Percentiles rank a stretch among this genome's conserved stretches.
These are phyloP conservation scores for Diabrotica undecimpunctata DNA, from an alignment of 1,140 invertebrate species.

Conservation along the genomic window DNA sequence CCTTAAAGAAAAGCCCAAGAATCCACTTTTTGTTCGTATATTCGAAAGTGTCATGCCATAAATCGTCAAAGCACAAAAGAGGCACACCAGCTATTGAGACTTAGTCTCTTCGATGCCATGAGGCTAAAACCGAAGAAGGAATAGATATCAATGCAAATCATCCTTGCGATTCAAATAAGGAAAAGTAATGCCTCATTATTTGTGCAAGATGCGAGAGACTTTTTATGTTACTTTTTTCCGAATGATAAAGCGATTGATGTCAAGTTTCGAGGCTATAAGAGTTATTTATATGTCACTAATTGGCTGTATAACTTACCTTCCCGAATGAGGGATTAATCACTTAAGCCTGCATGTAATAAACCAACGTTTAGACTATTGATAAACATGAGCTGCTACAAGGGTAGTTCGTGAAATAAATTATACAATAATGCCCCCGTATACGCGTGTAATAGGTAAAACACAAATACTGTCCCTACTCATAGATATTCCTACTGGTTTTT, in stretches of 20 bases:
- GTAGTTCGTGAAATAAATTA: no score
- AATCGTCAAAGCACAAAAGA: slow-evolving; percentile 38
- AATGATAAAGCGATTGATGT: not conserved
- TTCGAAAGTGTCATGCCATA: slow-evolving; percentile 46
- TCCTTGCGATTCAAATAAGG: slow-evolving; percentile 7
- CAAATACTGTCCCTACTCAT: no score
- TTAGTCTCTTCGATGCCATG: slow-evolving; percentile 13
- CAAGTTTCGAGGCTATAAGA: not conserved
- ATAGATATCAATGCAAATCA: slow-evolving; percentile 21
- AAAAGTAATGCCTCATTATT: not conserved
- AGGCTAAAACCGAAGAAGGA: slow-evolving; percentile 15
- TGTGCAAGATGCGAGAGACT: not conserved
- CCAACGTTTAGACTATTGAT: no score
- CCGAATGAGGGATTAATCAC: no score
- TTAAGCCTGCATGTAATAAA: no score
- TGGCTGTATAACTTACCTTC: not conserved
- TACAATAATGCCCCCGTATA: no score
- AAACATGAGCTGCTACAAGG: no score
- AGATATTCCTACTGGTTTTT: no score
- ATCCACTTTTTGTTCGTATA: slow-evolving; percentile 45
- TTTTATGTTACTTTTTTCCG: not conserved
- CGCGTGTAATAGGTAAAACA: no score
- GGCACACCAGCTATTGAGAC: slow-evolving; percentile 35
- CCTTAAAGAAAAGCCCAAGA: slow-evolving; percentile 44
- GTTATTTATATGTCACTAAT: slow-evolving; percentile 1